Conservation (phyloP, 1,140 invertebrate genomes). For the Aphaenogaster floridana region DNA sequence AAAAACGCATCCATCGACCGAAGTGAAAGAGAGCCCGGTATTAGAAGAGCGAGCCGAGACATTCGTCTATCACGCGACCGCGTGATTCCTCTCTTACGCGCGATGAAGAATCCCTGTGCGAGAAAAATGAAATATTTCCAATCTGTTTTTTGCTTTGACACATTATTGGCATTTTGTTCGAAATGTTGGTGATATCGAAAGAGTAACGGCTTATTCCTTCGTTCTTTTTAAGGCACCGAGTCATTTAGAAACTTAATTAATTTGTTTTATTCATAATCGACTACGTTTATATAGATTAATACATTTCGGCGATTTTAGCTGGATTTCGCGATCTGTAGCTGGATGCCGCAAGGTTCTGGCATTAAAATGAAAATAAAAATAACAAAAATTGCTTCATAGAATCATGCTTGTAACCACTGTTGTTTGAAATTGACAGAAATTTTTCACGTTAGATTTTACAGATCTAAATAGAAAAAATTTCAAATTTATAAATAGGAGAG, state of each 20-base stretch:
- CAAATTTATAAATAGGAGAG: too few species aligned
- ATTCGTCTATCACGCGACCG: conserved; percentile 32
- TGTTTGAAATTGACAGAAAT: too few species aligned
- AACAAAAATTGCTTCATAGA: too few species aligned
- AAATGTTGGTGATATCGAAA: background rate
- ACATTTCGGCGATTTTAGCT: too few species aligned
- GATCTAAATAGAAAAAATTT: too few species aligned
- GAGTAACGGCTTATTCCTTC: background rate
- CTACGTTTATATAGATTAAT: background rate
- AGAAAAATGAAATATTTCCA: background rate
- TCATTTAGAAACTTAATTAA: background rate
- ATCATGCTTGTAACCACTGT: too few species aligned
- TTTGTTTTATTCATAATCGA: background rate
- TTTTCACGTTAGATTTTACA: too few species aligned
- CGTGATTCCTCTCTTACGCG: background rate
- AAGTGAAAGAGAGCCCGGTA: conserved; percentile 25
- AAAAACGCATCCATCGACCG: conserved; percentile 17
- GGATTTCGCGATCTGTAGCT: too few species aligned
- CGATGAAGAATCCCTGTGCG: background rate
- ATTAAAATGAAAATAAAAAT: too few species aligned
- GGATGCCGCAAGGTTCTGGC: too few species aligned
- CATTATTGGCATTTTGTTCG: background rate
- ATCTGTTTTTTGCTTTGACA: background rate
- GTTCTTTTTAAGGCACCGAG: background rate
- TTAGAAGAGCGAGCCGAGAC: conserved; percentile 36